phyloP scores from a whole-genome alignment of 37 sponge, comb jelly and placozoan genomes.

The Chondrilla cf. caribensis region DNA sequence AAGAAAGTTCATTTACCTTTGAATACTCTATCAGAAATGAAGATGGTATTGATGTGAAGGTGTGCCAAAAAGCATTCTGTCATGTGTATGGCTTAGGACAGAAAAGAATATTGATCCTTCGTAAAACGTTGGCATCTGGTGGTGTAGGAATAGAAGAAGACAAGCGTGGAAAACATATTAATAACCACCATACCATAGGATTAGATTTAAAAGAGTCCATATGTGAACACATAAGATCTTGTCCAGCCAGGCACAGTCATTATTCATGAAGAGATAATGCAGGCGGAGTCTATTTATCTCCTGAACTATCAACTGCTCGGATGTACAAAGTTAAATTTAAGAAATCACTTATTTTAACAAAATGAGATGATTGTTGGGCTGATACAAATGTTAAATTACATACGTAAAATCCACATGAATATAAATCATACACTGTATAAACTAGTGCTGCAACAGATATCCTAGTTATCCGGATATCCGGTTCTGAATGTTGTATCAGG shows the following conservation, averaged over 20 bases:
- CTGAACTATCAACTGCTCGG: constrained; percentile 38
- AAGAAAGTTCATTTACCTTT: not conserved
- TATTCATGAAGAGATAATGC: constrained; percentile 34
- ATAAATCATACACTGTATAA: no score
- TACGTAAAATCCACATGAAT: no score
- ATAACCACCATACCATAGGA: constrained; percentile 12
- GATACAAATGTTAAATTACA: no score
- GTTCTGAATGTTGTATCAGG: no score
- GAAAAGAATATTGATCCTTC: not conserved
- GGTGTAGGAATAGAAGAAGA: not conserved
- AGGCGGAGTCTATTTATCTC: constrained; percentile 14
- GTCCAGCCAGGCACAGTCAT: constrained; percentile 30
- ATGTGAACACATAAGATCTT: constrained; percentile 25
- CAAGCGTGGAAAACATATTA: constrained; percentile 16
- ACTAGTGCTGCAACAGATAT: no score
- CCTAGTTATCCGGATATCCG: no score
- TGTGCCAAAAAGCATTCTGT: not conserved
- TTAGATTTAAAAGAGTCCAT: not conserved
- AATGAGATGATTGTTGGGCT: no score
- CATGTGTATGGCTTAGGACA: not conserved
- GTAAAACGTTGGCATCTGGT: not conserved
- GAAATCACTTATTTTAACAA: no score
- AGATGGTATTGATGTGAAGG: not conserved
- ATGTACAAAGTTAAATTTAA: constrained; percentile 22
- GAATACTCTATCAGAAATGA: not conserved